phyloP scores from a whole-genome alignment of 2,888 invertebrate genomes.

The Chrysolina haemoptera region DNA sequence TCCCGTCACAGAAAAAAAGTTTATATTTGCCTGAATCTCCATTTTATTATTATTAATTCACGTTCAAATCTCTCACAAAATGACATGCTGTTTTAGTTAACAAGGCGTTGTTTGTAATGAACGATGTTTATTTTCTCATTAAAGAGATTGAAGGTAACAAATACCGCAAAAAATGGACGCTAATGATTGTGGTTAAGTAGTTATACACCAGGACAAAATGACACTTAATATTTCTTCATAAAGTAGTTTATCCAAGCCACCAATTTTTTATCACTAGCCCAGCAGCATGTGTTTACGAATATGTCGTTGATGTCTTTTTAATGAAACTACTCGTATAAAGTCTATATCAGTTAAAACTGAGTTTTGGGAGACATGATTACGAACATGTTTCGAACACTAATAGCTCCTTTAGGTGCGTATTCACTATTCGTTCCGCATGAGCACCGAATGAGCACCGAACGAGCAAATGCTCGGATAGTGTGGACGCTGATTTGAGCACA shows the following conservation, averaged over 20 bases:
- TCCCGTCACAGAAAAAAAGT: too few species aligned
- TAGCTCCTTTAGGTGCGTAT: too few species aligned
- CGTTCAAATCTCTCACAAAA: background rate
- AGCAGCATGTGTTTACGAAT: conserved; percentile 48
- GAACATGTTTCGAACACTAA: too few species aligned
- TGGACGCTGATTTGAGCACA: too few species aligned
- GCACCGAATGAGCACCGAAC: too few species aligned
- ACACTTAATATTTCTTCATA: conserved; percentile 53
- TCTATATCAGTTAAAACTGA: too few species aligned
- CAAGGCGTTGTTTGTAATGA: conserved; percentile 47
- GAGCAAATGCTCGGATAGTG: too few species aligned
- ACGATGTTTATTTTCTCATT: conserved; percentile 53
- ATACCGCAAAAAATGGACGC: conserved; percentile 46
- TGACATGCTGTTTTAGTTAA: conserved; percentile 35
- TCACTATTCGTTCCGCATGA: too few species aligned
- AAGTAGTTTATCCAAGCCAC: conserved; percentile 48
- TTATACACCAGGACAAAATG: conserved; percentile 53
- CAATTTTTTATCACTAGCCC: conserved; percentile 41
- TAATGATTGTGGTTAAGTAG: conserved; percentile 52
- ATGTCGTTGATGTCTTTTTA: conserved; percentile 58
- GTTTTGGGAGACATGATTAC: too few species aligned
- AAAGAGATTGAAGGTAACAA: conserved; percentile 44
- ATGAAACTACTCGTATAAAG: conserved; percentile 44
- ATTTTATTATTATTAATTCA: too few species aligned
- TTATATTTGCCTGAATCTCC: too few species aligned